A percentile compares a stretch with the other conserved stretches of the same genome.
phyloP scores from a whole-genome alignment of 1,140 invertebrate species.

The Octopus bimaculoides region DNA sequence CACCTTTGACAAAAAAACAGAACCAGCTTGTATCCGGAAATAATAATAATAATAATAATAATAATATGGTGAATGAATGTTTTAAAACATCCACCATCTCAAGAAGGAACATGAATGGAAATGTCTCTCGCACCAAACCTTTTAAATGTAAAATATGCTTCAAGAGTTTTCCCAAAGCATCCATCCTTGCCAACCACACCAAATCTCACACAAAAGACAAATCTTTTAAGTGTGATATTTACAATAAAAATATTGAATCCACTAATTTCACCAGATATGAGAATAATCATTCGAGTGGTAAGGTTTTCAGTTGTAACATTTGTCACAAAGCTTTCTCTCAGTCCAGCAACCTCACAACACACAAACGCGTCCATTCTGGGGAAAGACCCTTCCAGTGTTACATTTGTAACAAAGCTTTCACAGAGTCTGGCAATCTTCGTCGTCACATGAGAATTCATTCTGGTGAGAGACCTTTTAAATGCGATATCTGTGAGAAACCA shows the following conservation, averaged over 20 bases:
- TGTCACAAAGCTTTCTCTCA: conserved; percentile 3
- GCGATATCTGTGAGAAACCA: conserved; percentile 11
- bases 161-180: neutral
- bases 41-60: too few species aligned
- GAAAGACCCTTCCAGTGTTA: conserved; percentile 28
- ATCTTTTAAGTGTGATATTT: neutral
- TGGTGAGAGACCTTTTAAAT: neutral
- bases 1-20: too few species aligned
- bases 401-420: conserved; percentile 23
- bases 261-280: neutral
- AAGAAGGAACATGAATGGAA: too few species aligned
- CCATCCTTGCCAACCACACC: neutral
- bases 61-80: too few species aligned
- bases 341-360: neutral
- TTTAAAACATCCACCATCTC: too few species aligned
- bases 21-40: too few species aligned
- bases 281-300: conserved; percentile 27
- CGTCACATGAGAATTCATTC: conserved; percentile 24
- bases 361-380: conserved; percentile 12
- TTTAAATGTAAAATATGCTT: neutral
- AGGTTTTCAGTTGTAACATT: conserved; percentile 18
- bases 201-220: conserved; percentile 20
- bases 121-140: too few species aligned
- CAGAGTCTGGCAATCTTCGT: conserved; percentile 17
- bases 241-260: neutral